Conservation (phyloP, 2,797 vertebrate genomes). For the Pangasius mekongensis region DNA sequence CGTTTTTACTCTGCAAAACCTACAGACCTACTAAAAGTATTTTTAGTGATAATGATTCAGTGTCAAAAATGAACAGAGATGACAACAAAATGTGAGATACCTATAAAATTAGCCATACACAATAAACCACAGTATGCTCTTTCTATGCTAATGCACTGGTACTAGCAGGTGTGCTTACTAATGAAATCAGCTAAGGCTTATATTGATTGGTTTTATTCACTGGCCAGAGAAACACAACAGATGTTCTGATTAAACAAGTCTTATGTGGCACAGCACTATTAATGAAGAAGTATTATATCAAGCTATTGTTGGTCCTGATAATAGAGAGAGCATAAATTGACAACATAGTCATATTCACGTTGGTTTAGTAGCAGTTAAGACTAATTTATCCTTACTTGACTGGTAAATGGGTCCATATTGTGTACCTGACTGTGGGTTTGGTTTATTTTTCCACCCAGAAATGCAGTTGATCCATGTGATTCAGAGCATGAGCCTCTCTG, state of each 20-base stretch:
- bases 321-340: slow-evolving; percentile 36
- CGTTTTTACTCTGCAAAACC: neutral
- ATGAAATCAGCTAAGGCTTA: slow-evolving; percentile 26
- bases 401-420: slow-evolving; percentile 12
- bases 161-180: slow-evolving; percentile 32
- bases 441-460: slow-evolving; percentile 42
- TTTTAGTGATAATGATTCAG: neutral
- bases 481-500: slow-evolving; percentile 37
- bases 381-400: slow-evolving; percentile 41
- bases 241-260: slow-evolving; percentile 45
- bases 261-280: slow-evolving; percentile 36
- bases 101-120: neutral
- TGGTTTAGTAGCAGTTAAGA: slow-evolving; percentile 42
- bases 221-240: slow-evolving; percentile 37
- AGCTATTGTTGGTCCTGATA: slow-evolving; percentile 15
- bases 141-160: neutral
- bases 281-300: slow-evolving; percentile 28
- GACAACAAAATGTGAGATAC: neutral
- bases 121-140: slow-evolving; percentile 12
- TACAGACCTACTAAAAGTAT: neutral
- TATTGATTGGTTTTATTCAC: slow-evolving; percentile 37
- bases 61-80: neutral
- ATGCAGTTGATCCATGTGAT: slow-evolving; percentile 35
- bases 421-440: slow-evolving; percentile 26
- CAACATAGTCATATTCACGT: slow-evolving; percentile 46